Conservation (phyloP, 2,113 vertebrate genomes). For the Lontra canadensis region DNA sequence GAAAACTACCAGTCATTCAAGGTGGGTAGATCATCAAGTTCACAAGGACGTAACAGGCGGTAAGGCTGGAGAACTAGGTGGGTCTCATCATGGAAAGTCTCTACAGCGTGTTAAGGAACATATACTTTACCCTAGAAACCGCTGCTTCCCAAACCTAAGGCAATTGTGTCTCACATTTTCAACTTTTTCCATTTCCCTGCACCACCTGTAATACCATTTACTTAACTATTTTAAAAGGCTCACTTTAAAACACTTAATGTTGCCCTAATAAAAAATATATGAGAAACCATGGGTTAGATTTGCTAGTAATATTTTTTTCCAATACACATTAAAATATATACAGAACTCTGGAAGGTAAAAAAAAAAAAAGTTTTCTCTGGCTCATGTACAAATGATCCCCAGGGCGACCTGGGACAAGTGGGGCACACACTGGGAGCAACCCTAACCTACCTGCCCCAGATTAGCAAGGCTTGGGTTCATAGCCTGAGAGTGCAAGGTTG, state of each 20-base stretch:
- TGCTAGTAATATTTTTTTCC: conserved; percentile 12
- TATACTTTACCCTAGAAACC: not conserved
- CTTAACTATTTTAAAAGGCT: conserved; percentile 43
- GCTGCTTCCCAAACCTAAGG: not conserved
- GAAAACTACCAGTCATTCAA: not conserved
- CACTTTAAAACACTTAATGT: conserved; percentile 33
- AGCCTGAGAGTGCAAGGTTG: not conserved
- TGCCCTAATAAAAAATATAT: conserved; percentile 43
- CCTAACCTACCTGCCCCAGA: not conserved
- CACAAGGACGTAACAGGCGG: not conserved
- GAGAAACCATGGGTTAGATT: not conserved
- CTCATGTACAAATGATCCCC: not conserved
- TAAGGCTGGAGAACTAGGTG: conserved; percentile 4
- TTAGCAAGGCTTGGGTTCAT: not conserved
- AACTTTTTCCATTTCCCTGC: conserved; percentile 15
- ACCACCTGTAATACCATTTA: not conserved
- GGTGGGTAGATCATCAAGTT: conserved; percentile 5
- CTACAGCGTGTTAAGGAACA: not conserved
- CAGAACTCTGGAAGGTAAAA: conserved; percentile 29
- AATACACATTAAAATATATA: conserved; percentile 6
- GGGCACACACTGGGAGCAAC: not conserved
- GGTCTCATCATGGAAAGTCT: not conserved
- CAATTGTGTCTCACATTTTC: not conserved
- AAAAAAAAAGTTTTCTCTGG: not conserved
- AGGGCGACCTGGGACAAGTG: not conserved